These are phyloP conservation scores for Enteromius trimaculatus DNA, from an alignment of 2,797 vertebrate species.

Conservation along the genomic window DNA sequence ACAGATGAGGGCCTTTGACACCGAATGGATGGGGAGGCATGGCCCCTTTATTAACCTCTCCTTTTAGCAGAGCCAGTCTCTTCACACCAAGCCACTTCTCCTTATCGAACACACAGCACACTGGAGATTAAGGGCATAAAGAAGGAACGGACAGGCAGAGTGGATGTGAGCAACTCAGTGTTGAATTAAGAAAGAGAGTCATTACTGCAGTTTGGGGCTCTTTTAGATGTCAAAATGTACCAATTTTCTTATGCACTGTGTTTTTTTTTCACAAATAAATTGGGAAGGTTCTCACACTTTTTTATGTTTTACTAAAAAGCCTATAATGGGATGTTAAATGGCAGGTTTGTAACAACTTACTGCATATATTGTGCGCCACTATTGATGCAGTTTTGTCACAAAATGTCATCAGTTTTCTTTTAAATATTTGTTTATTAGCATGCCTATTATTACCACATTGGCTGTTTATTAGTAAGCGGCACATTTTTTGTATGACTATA, in stretches of 20 bases:
- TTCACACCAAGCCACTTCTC: conserved; percentile 62
- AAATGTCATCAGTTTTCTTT: not conserved
- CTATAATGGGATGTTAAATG: conserved; percentile 13
- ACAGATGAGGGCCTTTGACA: conserved; percentile 58
- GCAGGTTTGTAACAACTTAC: not conserved
- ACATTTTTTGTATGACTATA: not conserved
- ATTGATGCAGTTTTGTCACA: not conserved
- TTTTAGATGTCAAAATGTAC: conserved; percentile 38
- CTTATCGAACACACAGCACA: conserved; percentile 61
- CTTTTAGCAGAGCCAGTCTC: conserved; percentile 58
- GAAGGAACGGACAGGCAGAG: conserved; percentile 53
- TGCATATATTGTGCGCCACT: not conserved
- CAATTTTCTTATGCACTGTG: not conserved
- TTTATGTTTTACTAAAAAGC: not conserved
- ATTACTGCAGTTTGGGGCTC: conserved; percentile 38
- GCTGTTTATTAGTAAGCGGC: not conserved
- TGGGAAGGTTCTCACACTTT: not conserved
- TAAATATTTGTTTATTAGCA: not conserved
- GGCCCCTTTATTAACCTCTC: conserved; percentile 63
- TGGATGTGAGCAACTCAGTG: conserved; percentile 56
- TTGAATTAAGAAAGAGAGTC: conserved; percentile 53
- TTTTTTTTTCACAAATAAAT: conserved; percentile 22
- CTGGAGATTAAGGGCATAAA: conserved; percentile 61
- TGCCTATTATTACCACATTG: not conserved
- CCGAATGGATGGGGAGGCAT: conserved; percentile 57